These are phyloP conservation scores for Pseudopleuronectes americanus DNA, from an alignment of 2,797 vertebrate species.

Conservation along the genomic window DNA sequence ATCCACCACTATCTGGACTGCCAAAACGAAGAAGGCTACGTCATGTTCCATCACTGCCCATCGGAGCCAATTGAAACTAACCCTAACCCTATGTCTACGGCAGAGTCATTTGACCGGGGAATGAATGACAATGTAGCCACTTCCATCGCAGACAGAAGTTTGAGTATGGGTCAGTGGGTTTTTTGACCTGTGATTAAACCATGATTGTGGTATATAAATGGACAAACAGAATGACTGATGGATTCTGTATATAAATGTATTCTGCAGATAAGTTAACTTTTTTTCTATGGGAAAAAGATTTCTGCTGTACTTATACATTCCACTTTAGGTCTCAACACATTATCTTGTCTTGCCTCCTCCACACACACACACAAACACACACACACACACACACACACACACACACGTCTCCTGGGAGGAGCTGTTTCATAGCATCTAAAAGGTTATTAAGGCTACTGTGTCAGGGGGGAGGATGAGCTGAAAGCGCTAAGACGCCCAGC, in stretches of 20 bases:
- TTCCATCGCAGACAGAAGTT: too few species aligned
- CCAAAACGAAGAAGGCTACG: too few species aligned
- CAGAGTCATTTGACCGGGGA: too few species aligned
- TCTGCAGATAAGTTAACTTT: not conserved
- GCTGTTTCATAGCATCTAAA: conserved; percentile 63
- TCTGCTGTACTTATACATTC: conserved; percentile 21
- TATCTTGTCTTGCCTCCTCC: conserved; percentile 30
- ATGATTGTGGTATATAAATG: not conserved
- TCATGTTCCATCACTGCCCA: too few species aligned
- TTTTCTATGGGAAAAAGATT: not conserved
- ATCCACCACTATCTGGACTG: too few species aligned
- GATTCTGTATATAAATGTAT: not conserved
- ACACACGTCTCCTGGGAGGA: conserved; percentile 54
- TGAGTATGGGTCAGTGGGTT: not conserved
- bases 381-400: conserved; percentile 4
- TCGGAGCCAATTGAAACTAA: too few species aligned
- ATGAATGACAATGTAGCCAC: too few species aligned
- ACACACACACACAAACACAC: not conserved
- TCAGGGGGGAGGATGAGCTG: conserved; percentile 51
- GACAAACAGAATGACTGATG: too few species aligned
- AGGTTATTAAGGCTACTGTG: conserved; percentile 62
- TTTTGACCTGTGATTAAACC: too few species aligned
- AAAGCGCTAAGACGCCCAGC: conserved; percentile 58
- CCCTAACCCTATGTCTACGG: too few species aligned
- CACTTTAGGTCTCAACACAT: conserved; percentile 23